Evolutionary conservation across 2,113 vertebrate genomes (phyloP).

Genomic region (Neogale vison): DNA sequence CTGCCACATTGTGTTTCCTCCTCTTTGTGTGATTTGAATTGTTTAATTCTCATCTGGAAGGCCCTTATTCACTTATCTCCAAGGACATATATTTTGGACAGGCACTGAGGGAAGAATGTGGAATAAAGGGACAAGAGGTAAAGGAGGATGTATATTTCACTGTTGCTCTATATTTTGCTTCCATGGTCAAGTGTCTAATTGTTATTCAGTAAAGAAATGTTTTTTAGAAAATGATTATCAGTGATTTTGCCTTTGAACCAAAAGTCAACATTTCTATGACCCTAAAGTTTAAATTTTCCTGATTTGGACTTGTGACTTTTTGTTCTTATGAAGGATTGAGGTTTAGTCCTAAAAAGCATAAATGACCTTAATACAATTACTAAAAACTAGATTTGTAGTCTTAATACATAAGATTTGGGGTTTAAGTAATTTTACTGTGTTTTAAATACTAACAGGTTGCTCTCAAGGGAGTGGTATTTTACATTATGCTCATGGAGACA

Average conservation of each 20-base stretch:
- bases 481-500: slow-evolving; percentile 85
- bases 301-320: background rate
- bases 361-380: background rate
- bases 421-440: slow-evolving; percentile 34
- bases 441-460: slow-evolving; percentile 82
- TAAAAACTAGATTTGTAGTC: background rate
- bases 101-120: background rate
- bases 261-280: background rate
- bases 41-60: background rate
- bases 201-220: background rate
- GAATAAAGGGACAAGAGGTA: background rate
- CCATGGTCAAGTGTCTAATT: background rate
- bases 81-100: background rate
- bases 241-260: background rate
- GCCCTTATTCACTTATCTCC: background rate
- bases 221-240: background rate
- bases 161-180: background rate
- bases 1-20: background rate
- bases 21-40: background rate
- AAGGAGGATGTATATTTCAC: background rate
- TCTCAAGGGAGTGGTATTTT: slow-evolving; percentile 86
- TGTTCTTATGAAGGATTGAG: background rate
- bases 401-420: background rate
- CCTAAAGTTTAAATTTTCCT: background rate
- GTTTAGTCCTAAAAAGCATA: slow-evolving; percentile 4